Conservation (phyloP, 2,797 vertebrate genomes). For the Syndactyla subalaris region DNA sequence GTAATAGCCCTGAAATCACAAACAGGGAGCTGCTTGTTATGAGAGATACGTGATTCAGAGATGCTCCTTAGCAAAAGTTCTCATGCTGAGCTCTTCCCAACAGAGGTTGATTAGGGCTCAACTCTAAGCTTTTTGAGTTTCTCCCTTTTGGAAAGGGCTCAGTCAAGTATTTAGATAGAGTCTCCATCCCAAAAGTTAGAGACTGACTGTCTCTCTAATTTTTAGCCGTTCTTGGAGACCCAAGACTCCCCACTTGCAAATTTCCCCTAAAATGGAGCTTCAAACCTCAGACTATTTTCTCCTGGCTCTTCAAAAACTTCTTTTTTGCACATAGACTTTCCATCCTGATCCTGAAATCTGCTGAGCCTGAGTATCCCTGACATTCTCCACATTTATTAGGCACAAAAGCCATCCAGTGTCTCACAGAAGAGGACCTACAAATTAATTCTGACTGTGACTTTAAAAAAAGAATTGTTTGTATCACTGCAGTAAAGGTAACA, state of each 20-base stretch:
- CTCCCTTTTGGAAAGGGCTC: not conserved
- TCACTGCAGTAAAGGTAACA: not conserved
- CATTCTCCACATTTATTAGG: not conserved
- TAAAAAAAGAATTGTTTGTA: fast-evolving
- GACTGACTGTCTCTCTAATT: not conserved
- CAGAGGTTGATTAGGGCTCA: not conserved
- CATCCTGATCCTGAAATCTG: not conserved
- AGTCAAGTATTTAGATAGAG: not conserved
- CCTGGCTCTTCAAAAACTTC: not conserved
- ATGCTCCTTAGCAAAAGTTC: not conserved
- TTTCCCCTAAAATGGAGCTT: not conserved
- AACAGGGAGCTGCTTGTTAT: not conserved
- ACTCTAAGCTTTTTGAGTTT: not conserved
- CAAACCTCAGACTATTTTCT: not conserved
- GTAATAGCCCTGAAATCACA: conserved; percentile 89
- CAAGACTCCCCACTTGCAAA: not conserved
- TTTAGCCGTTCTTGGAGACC: not conserved
- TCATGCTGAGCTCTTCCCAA: not conserved
- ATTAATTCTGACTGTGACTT: not conserved
- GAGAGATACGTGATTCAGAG: not conserved
- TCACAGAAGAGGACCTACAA: not conserved
- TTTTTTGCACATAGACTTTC: not conserved
- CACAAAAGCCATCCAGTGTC: not conserved
- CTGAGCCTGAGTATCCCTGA: not conserved
- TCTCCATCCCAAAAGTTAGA: not conserved